Evolutionary conservation across 2,113 vertebrate species (phyloP), one percentile per base, ranked within the genome.

Genomic region (Euleptes europaea): DNA sequence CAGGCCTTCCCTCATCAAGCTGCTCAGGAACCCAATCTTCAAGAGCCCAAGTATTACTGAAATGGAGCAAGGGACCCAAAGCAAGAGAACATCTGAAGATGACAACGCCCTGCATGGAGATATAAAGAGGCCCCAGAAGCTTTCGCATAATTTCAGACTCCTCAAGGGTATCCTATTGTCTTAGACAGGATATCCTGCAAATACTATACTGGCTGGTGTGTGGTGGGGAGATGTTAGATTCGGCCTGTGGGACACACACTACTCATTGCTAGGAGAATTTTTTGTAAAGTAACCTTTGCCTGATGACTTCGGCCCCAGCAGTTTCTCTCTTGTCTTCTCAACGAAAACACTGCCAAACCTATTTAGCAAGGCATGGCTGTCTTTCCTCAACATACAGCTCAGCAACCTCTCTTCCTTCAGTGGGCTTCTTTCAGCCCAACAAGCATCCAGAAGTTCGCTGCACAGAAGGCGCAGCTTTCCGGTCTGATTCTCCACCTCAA

Each of bases 341-440:
- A 95, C 90, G 7, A 97, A 94, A 13, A 95, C 95, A 67, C 92
- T 94, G 90, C 97, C 95, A 49, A 98, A 99, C 0, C 94, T 85
- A 4, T 84, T 94, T 44, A 98, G 89, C 1, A 99, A 90, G 8
- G 91, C 85, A 8, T 93, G 91, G 23, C 93, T 95, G 1, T 85
- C 91, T 51, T 97, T 97, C 77, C 97, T 97, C 6, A 98, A 92
- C 92, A 99, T 86, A 75, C 96, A 97, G 93, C 96, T 90, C 44
- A 99, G 96, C 15, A 99, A 84, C 77, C 86, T 96, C 92, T 98
- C 98, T 90, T 99, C 98, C 17, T 15, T 94, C 69, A 99, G 94
- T 1, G 92, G 90, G 42, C 90, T 95, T 57, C 87, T 93, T 44
- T 95, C 95, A 0, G 93, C 87, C 66, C 95, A 94, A 90, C 96